These are phyloP conservation scores for Chlorospingus flavigularis DNA, from an alignment of 2,797 vertebrate species.

Conservation along the genomic window DNA sequence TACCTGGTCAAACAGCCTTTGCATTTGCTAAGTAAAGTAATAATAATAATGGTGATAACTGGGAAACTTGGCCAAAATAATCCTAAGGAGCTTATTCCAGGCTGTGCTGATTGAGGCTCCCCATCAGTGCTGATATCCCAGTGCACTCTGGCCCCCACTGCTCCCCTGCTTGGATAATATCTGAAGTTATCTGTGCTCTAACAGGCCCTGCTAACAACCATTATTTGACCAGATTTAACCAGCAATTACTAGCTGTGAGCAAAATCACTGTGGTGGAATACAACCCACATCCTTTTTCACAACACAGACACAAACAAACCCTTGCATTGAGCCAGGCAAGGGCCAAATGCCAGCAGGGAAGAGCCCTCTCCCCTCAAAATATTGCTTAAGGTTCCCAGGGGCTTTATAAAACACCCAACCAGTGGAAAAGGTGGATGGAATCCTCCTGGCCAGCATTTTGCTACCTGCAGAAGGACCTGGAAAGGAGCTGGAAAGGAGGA, in stretches of 20 bases:
- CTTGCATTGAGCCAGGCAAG: background rate
- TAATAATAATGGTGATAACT: background rate
- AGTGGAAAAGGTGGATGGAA: background rate
- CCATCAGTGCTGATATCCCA: background rate
- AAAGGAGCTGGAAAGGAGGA: background rate
- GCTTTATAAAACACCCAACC: background rate
- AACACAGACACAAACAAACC: constrained; percentile 36
- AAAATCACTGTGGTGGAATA: constrained; percentile 26
- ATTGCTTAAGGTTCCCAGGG: background rate
- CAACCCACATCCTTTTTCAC: constrained; percentile 7
- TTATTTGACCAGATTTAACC: constrained; percentile 50
- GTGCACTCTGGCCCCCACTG: background rate
- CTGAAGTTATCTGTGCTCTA: constrained; percentile 23
- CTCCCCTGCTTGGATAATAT: background rate
- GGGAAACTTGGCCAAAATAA: constrained; percentile 43
- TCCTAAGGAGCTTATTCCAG: constrained; percentile 48
- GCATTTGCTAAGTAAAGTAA: constrained; percentile 19
- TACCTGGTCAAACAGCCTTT: background rate
- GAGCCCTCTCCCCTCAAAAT: background rate
- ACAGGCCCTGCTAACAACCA: constrained; percentile 18
- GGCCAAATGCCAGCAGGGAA: constrained; percentile 9
- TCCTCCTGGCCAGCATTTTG: background rate
- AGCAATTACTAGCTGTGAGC: constrained; percentile 50
- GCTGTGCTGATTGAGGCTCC: background rate
- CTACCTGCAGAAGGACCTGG: background rate